Evolutionary conservation across 2,888 invertebrate genomes (phyloP).

Genomic region (Thymelicus lineola): DNA sequence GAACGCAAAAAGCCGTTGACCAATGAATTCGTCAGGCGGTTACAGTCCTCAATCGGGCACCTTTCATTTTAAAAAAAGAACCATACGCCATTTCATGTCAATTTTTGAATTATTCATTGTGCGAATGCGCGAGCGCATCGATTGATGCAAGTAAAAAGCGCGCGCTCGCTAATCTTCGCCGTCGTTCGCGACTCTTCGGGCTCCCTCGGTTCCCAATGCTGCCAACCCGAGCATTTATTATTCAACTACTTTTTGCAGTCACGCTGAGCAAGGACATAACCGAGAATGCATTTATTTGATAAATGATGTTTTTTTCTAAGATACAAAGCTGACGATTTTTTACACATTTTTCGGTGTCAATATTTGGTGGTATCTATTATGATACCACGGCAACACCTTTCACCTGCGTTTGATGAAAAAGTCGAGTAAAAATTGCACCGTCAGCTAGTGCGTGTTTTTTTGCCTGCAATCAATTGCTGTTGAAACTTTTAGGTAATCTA

Average conservation of each 20-base stretch:
- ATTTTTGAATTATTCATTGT: conserved; percentile 85
- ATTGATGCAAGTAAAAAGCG: conserved; percentile 85
- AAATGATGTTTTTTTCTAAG: conserved; percentile 73
- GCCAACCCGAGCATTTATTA: conserved; percentile 78
- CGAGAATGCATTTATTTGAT: conserved; percentile 82
- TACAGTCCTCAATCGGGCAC: conserved; percentile 85
- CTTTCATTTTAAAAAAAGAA: conserved; percentile 84
- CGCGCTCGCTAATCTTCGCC: conserved; percentile 83
- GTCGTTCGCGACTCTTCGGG: conserved; percentile 70
- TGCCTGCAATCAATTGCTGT: not conserved
- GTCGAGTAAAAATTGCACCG: conserved; percentile 25
- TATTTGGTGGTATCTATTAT: conserved; percentile 63
- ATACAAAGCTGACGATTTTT: conserved; percentile 56
- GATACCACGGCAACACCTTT: conserved; percentile 59
- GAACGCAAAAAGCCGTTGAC: conserved; percentile 80
- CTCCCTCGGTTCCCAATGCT: conserved; percentile 75
- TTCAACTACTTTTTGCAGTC: conserved; percentile 83
- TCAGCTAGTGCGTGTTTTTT: not conserved
- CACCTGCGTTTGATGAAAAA: conserved; percentile 63
- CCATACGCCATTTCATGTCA: conserved; percentile 86
- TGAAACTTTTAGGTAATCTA: not conserved
- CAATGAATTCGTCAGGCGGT: conserved; percentile 85
- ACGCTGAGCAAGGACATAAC: conserved; percentile 82
- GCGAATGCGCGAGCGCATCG: conserved; percentile 85
- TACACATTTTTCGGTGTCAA: conserved; percentile 71